phyloP scores from a whole-genome alignment of 2,888 invertebrate genomes.

The Diploptera punctata region DNA sequence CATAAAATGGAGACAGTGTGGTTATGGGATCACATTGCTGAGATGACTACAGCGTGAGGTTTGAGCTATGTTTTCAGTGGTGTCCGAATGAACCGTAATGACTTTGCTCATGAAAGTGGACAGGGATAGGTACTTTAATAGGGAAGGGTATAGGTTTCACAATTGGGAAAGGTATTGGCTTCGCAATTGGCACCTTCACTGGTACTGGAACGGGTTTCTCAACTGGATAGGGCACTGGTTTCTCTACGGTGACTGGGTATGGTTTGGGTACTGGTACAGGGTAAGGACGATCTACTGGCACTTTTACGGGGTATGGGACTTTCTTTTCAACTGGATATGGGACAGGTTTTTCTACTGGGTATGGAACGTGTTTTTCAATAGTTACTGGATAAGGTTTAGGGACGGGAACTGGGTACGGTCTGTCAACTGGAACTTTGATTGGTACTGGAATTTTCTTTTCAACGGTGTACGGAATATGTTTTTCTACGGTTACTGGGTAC shows the following conservation, averaged over 20 bases:
- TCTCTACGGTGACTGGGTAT: slow-evolving; percentile 56
- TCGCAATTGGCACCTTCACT: slow-evolving; percentile 52
- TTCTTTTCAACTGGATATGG: slow-evolving; percentile 48
- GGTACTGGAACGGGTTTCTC: slow-evolving; percentile 62
- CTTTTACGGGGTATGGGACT: slow-evolving; percentile 48
- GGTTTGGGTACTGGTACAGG: slow-evolving; percentile 72
- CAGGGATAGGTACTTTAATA: slow-evolving; percentile 38
- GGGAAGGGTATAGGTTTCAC: slow-evolving; percentile 65
- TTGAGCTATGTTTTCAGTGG: too few species aligned
- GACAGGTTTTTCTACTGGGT: slow-evolving; percentile 68
- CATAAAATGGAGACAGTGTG: too few species aligned
- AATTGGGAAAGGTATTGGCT: slow-evolving; percentile 65
- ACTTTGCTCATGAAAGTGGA: slow-evolving; percentile 20
- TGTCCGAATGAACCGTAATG: neutral
- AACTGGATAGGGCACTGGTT: slow-evolving; percentile 75
- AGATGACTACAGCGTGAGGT: too few species aligned
- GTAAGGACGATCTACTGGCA: slow-evolving; percentile 57
- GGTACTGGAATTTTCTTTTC: slow-evolving; percentile 51
- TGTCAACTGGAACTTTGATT: slow-evolving; percentile 74
- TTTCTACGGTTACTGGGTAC: slow-evolving; percentile 72
- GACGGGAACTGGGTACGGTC: slow-evolving; percentile 76
- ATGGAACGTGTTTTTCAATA: slow-evolving; percentile 41
- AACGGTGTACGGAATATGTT: slow-evolving; percentile 61
- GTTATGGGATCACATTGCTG: too few species aligned
- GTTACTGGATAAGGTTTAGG: slow-evolving; percentile 70